Conservation (phyloP, 1,140 invertebrate species). For the Lucilia cuprina region DNA sequence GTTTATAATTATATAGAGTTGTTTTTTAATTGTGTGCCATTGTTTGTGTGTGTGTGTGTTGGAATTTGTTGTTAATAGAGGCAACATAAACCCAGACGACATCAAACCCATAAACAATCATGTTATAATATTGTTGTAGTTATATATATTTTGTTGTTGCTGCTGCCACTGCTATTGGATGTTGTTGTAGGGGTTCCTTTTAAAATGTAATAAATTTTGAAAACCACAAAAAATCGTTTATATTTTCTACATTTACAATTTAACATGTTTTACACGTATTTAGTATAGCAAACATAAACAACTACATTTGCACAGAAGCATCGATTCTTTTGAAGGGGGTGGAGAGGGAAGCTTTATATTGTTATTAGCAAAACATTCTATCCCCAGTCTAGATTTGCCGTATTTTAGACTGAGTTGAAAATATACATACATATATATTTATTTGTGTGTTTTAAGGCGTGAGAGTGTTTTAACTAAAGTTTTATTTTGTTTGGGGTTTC, state of each 20-base stretch:
- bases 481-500: neutral
- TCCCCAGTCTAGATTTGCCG: too few species aligned
- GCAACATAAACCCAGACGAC: constrained; percentile 1
- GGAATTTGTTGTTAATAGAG: neutral
- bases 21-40: neutral
- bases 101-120: constrained; percentile 23
- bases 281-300: too few species aligned
- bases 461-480: constrained; percentile 5
- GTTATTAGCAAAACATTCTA: too few species aligned
- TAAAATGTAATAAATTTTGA: constrained; percentile 10
- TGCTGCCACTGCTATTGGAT: neutral
- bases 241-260: neutral
- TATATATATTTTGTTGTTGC: neutral
- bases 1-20: constrained; percentile 7
- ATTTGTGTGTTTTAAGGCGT: neutral
- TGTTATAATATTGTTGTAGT: constrained; percentile 10
- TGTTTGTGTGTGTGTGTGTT: neutral
- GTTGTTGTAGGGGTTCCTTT: constrained; percentile 11
- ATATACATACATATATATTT: neutral
- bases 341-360: too few species aligned
- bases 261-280: constrained; percentile 2
- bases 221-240: constrained; percentile 8
- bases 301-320: neutral
- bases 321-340: too few species aligned
- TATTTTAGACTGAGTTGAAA: neutral